Evolutionary conservation across 2,113 vertebrate species (phyloP).

Genomic region (Ailurus styani): DNA sequence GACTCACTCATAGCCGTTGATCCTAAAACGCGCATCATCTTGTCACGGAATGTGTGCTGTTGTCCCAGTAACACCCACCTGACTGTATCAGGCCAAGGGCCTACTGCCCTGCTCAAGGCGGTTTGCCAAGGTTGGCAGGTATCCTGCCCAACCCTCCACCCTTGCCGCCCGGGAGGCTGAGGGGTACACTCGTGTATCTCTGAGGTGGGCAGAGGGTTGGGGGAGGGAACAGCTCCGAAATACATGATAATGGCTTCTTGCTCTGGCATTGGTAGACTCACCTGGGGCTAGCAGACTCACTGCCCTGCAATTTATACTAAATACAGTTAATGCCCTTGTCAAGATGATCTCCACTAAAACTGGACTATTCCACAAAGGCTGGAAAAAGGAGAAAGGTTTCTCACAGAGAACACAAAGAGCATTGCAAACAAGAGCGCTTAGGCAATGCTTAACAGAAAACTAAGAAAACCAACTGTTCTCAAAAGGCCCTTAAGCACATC

Average conservation of each 20-base stretch:
- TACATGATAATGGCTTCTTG: not conserved
- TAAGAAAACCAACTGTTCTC: not conserved
- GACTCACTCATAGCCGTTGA: not conserved
- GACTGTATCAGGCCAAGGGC: not conserved
- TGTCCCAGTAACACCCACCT: not conserved
- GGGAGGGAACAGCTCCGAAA: not conserved
- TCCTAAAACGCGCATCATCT: not conserved
- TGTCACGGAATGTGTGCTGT: not conserved
- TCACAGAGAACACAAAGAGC: not conserved
- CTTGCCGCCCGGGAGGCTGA: not conserved
- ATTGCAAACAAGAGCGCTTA: not conserved
- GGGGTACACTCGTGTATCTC: not conserved
- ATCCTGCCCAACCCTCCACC: too few species aligned
- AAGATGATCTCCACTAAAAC: not conserved
- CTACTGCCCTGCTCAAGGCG: not conserved
- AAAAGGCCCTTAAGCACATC: not conserved
- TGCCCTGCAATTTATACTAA: not conserved
- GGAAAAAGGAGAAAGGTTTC: not conserved
- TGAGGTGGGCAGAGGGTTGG: not conserved
- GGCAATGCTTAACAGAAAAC: constrained; percentile 21
- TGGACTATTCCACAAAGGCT: not conserved
- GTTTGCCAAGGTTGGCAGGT: not conserved
- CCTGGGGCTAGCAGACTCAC: not conserved
- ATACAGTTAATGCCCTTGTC: not conserved
- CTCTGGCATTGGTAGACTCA: not conserved